phyloP scores from a whole-genome alignment of 2,113 vertebrate genomes.

The Probosciger aterrimus region DNA sequence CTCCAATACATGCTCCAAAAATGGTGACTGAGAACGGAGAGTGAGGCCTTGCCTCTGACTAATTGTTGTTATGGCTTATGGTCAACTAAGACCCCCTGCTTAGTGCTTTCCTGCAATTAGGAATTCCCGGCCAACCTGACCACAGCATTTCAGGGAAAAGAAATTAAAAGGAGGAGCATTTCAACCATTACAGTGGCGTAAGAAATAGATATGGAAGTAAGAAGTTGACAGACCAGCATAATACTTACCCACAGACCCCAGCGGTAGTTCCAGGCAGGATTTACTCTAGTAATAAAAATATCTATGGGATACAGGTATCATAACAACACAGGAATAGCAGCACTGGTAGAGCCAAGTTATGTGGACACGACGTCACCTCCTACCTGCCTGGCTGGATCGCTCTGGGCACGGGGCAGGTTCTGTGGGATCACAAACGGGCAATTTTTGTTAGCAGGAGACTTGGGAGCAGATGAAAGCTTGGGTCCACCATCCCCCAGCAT shows the following conservation, averaged over 20 bases:
- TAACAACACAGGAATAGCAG: not conserved
- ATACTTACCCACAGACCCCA: not conserved
- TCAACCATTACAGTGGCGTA: not conserved
- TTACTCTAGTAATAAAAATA: not conserved
- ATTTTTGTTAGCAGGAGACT: not conserved
- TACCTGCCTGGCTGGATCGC: not conserved
- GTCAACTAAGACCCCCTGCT: not conserved
- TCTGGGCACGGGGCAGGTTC: accelerated
- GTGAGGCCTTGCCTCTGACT: not conserved
- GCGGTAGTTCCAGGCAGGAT: not conserved
- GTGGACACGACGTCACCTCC: not conserved
- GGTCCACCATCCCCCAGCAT: constrained; percentile 11
- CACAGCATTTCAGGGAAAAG: not conserved
- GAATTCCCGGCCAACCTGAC: not conserved
- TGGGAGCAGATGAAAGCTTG: constrained; percentile 40
- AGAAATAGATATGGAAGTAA: not conserved
- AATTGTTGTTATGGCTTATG: not conserved
- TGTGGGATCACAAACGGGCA: not conserved
- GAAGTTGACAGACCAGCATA: not conserved
- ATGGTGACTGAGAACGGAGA: not conserved
- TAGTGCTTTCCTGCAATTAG: not conserved
- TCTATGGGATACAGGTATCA: not conserved
- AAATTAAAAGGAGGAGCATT: not conserved
- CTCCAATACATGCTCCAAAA: not conserved
- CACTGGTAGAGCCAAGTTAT: not conserved